Conservation (phyloP, 2,888 invertebrate genomes). For the Drosophila suboccidentalis region DNA sequence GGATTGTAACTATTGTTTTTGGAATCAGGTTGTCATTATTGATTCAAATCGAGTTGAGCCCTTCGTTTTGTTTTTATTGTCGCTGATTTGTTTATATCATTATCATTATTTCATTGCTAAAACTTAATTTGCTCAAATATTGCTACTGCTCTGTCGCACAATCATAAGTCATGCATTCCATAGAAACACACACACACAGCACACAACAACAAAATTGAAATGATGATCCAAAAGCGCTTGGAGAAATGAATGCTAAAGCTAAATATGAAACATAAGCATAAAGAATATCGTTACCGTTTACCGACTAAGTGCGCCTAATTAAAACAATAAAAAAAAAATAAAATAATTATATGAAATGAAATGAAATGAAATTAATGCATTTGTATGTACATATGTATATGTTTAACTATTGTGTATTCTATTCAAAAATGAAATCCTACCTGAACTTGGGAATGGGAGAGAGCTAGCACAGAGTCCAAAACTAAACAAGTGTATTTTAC, state of each 20-base stretch:
- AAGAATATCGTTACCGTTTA: constrained; percentile 38
- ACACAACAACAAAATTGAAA: constrained; percentile 42
- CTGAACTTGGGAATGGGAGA: constrained; percentile 86
- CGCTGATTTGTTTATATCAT: constrained; percentile 44
- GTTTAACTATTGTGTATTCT: constrained; percentile 71
- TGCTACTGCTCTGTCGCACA: constrained; percentile 41
- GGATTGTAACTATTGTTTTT: constrained; percentile 25
- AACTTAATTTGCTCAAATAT: constrained; percentile 31
- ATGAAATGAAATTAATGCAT: constrained; percentile 46
- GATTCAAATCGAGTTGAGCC: constrained; percentile 23
- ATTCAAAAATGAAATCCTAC: constrained; percentile 78
- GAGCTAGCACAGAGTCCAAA: constrained; percentile 85
- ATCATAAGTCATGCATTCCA: constrained; percentile 51
- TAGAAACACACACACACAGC: constrained; percentile 13
- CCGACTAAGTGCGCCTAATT: constrained; percentile 56
- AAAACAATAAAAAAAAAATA: constrained; percentile 21
- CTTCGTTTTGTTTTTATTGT: constrained; percentile 31
- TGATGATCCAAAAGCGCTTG: constrained; percentile 56
- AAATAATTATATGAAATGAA: constrained; percentile 43
- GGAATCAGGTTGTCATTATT: constrained; percentile 31
- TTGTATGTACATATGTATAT: constrained; percentile 54
- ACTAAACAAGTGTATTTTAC: constrained; percentile 52
- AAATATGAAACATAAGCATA: constrained; percentile 67
- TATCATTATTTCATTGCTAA: constrained; percentile 53
- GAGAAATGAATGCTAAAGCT: constrained; percentile 80